A percentile compares a stretch with the other conserved stretches of the same genome.
These are phyloP conservation scores for Phrynocephalus forsythii DNA, from an alignment of 2,797 vertebrate genomes.

Conservation along the genomic window DNA sequence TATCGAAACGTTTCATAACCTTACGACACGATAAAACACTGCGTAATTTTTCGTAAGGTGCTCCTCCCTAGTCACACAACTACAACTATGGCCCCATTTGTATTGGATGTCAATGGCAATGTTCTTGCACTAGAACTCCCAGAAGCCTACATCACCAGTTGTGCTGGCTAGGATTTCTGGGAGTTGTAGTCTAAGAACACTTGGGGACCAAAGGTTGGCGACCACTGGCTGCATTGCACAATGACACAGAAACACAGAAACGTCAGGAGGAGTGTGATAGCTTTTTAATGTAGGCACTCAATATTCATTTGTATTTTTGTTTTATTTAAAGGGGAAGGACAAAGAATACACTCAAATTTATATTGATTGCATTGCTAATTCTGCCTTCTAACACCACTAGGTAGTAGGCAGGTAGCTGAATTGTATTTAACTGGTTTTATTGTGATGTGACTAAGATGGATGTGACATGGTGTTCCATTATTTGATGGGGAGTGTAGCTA, in stretches of 20 bases:
- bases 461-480: slow-evolving; percentile 83
- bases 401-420: slow-evolving; percentile 76
- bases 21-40: too few relatives aligned
- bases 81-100: neutral
- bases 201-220: too few relatives aligned
- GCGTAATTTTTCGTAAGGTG: too few relatives aligned
- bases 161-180: too few relatives aligned
- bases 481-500: slow-evolving; percentile 84
- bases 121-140: too few relatives aligned
- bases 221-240: too few relatives aligned
- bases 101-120: too few relatives aligned
- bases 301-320: slow-evolving; percentile 36
- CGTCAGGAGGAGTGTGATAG: slow-evolving; percentile 61
- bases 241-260: slow-evolving; percentile 1
- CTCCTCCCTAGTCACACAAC: neutral
- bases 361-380: slow-evolving; percentile 74
- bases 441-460: slow-evolving; percentile 87
- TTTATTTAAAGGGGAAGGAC: slow-evolving; percentile 60
- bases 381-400: slow-evolving; percentile 68
- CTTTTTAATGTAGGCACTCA: slow-evolving; percentile 63
- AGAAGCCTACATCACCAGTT: too few relatives aligned
- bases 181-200: too few relatives aligned
- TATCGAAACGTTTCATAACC: too few relatives aligned
- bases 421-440: slow-evolving; percentile 85
- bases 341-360: slow-evolving; percentile 67